Evolutionary conservation across 2,797 vertebrate species (phyloP).

Genomic region (Hemitrygon akajei): DNA sequence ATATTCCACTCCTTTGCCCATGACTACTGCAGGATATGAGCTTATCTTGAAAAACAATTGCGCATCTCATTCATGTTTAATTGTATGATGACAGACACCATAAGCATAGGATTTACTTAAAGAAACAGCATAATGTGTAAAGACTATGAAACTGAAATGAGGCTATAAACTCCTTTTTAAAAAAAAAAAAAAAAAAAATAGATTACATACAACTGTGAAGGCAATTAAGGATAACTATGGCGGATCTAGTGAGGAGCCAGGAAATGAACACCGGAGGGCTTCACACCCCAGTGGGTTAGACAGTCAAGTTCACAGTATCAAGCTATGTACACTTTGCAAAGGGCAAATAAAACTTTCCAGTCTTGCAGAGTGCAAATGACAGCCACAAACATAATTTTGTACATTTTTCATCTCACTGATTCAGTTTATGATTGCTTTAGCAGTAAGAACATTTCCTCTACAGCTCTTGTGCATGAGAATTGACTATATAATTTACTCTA

Average conservation of each 20-base stretch:
- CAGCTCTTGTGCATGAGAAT: background rate
- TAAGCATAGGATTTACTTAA: background rate
- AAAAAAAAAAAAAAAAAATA: conserved; percentile 12
- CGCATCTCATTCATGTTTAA: background rate
- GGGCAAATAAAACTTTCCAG: conserved; percentile 14
- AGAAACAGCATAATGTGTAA: background rate
- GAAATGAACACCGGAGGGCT: conserved; percentile 24
- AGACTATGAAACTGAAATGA: background rate
- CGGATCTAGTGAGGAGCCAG: conserved; percentile 3
- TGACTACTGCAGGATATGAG: background rate
- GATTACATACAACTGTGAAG: background rate
- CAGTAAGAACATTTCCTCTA: background rate
- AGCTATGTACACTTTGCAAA: background rate
- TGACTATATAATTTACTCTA: background rate
- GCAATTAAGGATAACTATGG: conserved; percentile 15
- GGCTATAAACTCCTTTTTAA: background rate
- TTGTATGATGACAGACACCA: background rate
- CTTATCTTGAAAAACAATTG: background rate
- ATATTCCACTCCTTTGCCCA: background rate
- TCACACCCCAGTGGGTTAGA: background rate
- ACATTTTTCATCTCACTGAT: background rate
- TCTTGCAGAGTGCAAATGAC: background rate
- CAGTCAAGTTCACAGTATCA: background rate
- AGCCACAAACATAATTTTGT: background rate
- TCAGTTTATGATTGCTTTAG: background rate